Percentiles rank a stretch among this genome's conserved stretches.
Evolutionary conservation across 2,888 invertebrate species (phyloP).

Genomic region (Clistopyga incitator): DNA sequence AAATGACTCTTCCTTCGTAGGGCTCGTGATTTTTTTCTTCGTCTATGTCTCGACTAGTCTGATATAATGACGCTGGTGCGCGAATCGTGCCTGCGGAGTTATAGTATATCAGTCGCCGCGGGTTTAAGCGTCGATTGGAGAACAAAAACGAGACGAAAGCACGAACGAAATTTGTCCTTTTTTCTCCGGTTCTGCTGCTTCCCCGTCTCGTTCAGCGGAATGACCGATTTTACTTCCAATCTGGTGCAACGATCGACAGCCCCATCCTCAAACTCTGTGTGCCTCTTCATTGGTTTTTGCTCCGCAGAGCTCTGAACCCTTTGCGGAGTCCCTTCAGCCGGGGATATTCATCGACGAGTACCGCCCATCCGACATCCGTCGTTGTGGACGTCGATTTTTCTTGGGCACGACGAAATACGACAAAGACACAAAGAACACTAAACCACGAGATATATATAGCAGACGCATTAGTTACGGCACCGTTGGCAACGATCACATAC

Average conservation of each 20-base stretch:
- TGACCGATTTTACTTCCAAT: conserved; percentile 38
- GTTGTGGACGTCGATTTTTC: conserved; percentile 6
- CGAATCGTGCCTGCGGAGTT: conserved; percentile 6
- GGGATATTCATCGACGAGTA: not conserved
- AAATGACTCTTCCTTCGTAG: not conserved
- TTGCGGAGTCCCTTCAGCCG: conserved; percentile 1
- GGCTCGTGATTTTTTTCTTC: conserved; percentile 2
- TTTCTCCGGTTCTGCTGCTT: conserved; percentile 5
- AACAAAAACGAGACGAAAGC: conserved; percentile 35
- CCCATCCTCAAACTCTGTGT: not conserved
- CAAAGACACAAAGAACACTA: conserved; percentile 3
- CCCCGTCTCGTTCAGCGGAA: not conserved
- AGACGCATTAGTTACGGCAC: conserved; percentile 3
- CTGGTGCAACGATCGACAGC: conserved; percentile 14
- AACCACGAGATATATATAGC: not conserved
- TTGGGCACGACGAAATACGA: not conserved
- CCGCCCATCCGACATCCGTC: not conserved
- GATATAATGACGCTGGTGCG: conserved; percentile 30
- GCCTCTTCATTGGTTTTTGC: conserved; percentile 4
- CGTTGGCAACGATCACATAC: not conserved
- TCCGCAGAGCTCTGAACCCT: not conserved
- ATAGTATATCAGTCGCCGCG: conserved; percentile 2
- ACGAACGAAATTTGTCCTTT: conserved; percentile 31
- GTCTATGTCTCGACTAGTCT: conserved; percentile 5
- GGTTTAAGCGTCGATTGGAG: conserved; percentile 9